These are phyloP conservation scores for Halotydeus destructor DNA, from an alignment of 1,140 invertebrate genomes.

Conservation along the genomic window DNA sequence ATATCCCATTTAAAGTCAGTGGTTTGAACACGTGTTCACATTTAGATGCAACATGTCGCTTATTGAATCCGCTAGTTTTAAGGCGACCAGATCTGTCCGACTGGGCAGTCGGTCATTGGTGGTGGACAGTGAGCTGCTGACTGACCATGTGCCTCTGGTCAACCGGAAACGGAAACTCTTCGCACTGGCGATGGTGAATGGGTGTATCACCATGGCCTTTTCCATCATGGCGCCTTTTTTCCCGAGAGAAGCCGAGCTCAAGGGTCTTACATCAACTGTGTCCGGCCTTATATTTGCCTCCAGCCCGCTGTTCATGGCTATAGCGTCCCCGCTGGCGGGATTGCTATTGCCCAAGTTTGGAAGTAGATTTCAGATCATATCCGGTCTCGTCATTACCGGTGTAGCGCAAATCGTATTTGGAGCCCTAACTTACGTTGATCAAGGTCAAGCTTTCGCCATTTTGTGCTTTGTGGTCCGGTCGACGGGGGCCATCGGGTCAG, in stretches of 20 bases:
- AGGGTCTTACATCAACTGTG: conserved; percentile 38
- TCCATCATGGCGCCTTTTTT: conserved; percentile 53
- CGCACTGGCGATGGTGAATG: too few species aligned
- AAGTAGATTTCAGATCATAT: conserved; percentile 30
- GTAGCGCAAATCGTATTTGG: conserved; percentile 25
- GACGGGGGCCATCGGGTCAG: conserved; percentile 45
- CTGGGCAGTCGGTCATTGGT: too few species aligned
- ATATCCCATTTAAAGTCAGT: too few species aligned
- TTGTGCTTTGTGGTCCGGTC: conserved; percentile 47
- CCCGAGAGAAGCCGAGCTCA: conserved; percentile 38
- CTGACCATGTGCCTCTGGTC: too few species aligned
- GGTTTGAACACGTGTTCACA: too few species aligned
- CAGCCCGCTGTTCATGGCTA: conserved; percentile 43
- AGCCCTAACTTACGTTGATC: conserved; percentile 35
- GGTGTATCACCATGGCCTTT: too few species aligned
- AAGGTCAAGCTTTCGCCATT: conserved; percentile 33
- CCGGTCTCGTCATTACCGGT: conserved; percentile 22
- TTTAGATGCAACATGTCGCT: too few species aligned
- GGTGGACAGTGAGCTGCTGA: too few species aligned
- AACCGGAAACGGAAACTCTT: too few species aligned
- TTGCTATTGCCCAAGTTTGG: conserved; percentile 42
- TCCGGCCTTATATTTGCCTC: conserved; percentile 48
- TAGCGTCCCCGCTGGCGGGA: conserved; percentile 43
- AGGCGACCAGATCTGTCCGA: too few species aligned
- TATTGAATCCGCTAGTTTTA: too few species aligned